A percentile compares a stretch with the other conserved stretches of the same genome.
Evolutionary conservation across 92 coral and sea anemone species (phyloP).

Genomic region (Plumapathes pennacea): DNA sequence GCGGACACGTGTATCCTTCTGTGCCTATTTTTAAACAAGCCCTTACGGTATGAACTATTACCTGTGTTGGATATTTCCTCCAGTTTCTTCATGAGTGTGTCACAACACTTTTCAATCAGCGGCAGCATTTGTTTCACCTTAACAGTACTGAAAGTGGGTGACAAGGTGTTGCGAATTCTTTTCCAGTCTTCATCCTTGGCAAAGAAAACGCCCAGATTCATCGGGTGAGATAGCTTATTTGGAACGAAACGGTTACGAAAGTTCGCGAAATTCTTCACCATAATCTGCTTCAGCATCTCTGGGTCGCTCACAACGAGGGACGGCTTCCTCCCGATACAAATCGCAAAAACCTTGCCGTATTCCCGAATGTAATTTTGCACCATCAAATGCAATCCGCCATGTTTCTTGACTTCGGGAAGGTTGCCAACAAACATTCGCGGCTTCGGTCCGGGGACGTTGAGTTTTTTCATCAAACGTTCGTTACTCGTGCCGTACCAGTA

Average conservation of each 20-base stretch:
- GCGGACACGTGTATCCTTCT: too few species aligned
- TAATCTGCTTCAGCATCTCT: conserved; percentile 59
- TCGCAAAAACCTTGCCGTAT: conserved; percentile 59
- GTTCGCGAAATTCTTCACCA: conserved; percentile 49
- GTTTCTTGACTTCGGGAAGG: conserved; percentile 28
- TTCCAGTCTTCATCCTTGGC: conserved; percentile 55
- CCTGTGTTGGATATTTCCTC: conserved; percentile 54
- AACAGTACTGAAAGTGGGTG: conserved; percentile 62
- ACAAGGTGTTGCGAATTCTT: conserved; percentile 54
- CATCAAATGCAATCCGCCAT: conserved; percentile 42
- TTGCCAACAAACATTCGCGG: conserved; percentile 60
- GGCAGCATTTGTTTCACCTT: conserved; percentile 63
- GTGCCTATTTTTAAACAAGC: too few species aligned
- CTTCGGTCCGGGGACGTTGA: conserved; percentile 65
- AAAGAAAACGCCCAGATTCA: conserved; percentile 8
- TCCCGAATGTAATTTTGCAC: conserved; percentile 30
- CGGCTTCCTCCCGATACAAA: conserved; percentile 51
- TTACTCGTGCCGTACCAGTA: conserved; percentile 53
- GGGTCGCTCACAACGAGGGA: conserved; percentile 66
- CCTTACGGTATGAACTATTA: too few species aligned
- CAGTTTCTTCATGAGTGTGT: conserved; percentile 41
- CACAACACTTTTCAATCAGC: conserved; percentile 45
- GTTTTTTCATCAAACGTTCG: conserved; percentile 28
- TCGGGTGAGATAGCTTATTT: not conserved
- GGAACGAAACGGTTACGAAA: conserved; percentile 37